Conservation (phyloP, 2,797 vertebrate genomes). For the Antennarius maculatus region DNA sequence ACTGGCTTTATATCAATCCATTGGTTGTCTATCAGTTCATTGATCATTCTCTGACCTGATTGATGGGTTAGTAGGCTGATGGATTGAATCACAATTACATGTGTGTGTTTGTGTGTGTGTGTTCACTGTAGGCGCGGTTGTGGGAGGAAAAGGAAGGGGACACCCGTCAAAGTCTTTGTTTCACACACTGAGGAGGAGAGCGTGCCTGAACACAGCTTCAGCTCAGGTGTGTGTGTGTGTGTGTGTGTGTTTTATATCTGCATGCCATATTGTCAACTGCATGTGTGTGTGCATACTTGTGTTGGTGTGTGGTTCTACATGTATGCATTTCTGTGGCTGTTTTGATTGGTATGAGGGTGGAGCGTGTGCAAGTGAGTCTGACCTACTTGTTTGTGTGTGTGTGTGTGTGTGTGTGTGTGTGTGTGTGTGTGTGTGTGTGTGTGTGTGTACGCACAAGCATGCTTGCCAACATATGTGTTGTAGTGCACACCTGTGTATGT, state of each 20-base stretch:
- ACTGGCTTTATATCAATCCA: slow-evolving; percentile 42
- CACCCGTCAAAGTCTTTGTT: slow-evolving; percentile 84
- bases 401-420: slow-evolving; percentile 41
- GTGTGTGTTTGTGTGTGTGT: slow-evolving; percentile 36
- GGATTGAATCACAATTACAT: slow-evolving; percentile 71
- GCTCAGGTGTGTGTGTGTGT: slow-evolving; percentile 73
- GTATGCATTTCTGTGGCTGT: slow-evolving; percentile 27
- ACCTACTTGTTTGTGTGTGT: slow-evolving; percentile 60
- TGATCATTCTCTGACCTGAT: slow-evolving; percentile 61
- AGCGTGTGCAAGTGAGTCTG: slow-evolving; percentile 56
- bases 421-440: slow-evolving; percentile 41
- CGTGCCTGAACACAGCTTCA: slow-evolving; percentile 75
- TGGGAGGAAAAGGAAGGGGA: slow-evolving; percentile 86
- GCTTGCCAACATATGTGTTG: slow-evolving; percentile 34
- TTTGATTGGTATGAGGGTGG: slow-evolving; percentile 60
- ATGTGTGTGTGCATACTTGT: slow-evolving; percentile 33
- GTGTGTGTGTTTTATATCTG: slow-evolving; percentile 23
- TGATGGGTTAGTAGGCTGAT: slow-evolving; percentile 58
- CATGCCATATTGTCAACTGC: slow-evolving; percentile 34
- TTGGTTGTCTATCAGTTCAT: slow-evolving; percentile 59
- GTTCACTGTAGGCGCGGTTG: slow-evolving; percentile 78
- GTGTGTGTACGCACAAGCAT: slow-evolving; percentile 12
- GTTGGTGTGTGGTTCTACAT: slow-evolving; percentile 13
- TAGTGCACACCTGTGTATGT: slow-evolving; percentile 59
- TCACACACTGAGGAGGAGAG: slow-evolving; percentile 81